Conservation (phyloP, 1,140 invertebrate species). For the Gryllus bimaculatus region DNA sequence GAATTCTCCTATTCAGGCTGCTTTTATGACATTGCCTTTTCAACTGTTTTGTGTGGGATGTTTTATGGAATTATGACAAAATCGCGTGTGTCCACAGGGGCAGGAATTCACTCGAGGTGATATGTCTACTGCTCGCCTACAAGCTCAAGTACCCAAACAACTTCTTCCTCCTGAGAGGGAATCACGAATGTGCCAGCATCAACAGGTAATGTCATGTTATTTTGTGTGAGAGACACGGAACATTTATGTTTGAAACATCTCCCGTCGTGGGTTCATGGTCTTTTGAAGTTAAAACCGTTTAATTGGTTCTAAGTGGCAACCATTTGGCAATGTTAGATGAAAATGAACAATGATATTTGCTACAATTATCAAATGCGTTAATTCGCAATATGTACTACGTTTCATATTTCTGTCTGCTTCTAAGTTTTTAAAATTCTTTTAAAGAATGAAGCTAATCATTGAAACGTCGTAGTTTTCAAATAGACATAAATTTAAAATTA, state of each 20-base stretch:
- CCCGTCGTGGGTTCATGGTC: background rate
- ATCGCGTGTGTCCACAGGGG: constrained; percentile 33
- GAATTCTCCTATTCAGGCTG: too few species aligned
- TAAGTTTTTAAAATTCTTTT: too few species aligned
- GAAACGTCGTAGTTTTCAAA: too few species aligned
- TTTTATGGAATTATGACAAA: background rate
- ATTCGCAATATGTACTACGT: too few species aligned
- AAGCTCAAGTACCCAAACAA: constrained; percentile 62
- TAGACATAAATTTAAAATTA: too few species aligned
- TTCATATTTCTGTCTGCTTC: too few species aligned
- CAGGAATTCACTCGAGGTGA: constrained; percentile 42
- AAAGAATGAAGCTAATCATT: too few species aligned
- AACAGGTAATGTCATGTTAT: constrained; percentile 31
- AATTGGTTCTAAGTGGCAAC: background rate
- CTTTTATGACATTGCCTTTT: background rate
- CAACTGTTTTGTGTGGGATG: background rate
- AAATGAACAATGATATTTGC: too few species aligned
- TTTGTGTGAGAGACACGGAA: background rate
- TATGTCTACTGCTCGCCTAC: constrained; percentile 54
- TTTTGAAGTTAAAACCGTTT: background rate
- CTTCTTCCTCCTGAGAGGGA: constrained; percentile 57
- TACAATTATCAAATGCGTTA: too few species aligned
- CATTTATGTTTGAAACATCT: background rate
- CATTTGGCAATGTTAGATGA: too few species aligned
- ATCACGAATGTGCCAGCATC: constrained; percentile 48